Evolutionary conservation across 1,140 invertebrate genomes (phyloP).

Genomic region (Heliothis subflexa): DNA sequence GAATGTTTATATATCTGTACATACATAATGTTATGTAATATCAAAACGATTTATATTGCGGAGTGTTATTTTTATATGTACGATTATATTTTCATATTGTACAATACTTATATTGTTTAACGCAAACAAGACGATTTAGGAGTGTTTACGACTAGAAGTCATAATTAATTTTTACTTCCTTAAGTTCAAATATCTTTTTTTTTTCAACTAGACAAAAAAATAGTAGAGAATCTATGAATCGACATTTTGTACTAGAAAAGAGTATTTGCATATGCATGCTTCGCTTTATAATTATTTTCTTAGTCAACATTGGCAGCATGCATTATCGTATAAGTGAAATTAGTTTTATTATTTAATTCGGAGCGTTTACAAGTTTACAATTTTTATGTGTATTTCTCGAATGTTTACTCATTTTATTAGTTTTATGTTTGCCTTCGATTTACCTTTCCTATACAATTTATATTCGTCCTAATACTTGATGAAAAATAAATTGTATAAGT

Average conservation of each 20-base stretch:
- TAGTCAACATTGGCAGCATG: background rate
- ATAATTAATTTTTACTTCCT: too few relatives aligned
- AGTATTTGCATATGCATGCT: background rate
- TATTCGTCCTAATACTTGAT: too few relatives aligned
- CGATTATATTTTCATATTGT: background rate
- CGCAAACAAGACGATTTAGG: background rate
- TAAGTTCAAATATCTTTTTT: too few relatives aligned
- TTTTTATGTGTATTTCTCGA: slow-evolving; percentile 6
- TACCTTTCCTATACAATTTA: background rate
- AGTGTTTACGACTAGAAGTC: too few relatives aligned
- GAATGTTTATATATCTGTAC: slow-evolving; percentile 17
- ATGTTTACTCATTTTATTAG: slow-evolving; percentile 26
- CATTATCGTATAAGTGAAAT: background rate
- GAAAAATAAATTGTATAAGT: background rate
- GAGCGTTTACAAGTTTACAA: slow-evolving; percentile 13
- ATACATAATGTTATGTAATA: slow-evolving; percentile 15
- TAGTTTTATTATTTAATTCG: background rate
- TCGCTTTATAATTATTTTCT: background rate
- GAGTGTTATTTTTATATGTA: slow-evolving; percentile 32
- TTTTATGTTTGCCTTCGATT: background rate
- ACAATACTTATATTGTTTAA: background rate
- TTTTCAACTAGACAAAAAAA: too few relatives aligned
- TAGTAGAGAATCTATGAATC: too few relatives aligned
- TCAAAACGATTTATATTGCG: slow-evolving; percentile 21
- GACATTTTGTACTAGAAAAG: background rate